Conservation (phyloP, 2,888 invertebrate genomes). For the Polymixis lichenea region DNA sequence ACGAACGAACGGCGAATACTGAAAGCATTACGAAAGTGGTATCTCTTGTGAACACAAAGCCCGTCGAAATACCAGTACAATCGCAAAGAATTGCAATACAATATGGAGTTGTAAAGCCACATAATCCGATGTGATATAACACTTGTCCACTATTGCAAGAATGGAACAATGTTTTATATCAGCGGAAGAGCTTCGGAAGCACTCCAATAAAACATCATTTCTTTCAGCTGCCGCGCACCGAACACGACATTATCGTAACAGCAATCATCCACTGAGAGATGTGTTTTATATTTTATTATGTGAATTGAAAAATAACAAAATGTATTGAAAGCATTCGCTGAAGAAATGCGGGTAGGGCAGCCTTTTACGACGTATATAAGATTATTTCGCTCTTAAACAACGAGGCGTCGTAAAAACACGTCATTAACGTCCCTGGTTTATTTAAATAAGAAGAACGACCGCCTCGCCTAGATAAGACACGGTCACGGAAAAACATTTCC, state of each 20-base stretch:
- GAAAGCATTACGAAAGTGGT: slow-evolving; percentile 62
- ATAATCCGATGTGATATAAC: slow-evolving; percentile 67
- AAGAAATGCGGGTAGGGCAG: slow-evolving; percentile 16
- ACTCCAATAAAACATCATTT: slow-evolving; percentile 75
- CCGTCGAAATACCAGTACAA: slow-evolving; percentile 58
- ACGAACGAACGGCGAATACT: slow-evolving; percentile 52
- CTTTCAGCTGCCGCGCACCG: slow-evolving; percentile 63
- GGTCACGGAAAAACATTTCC: slow-evolving; percentile 80
- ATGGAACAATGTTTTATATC: slow-evolving; percentile 72
- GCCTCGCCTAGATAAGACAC: slow-evolving; percentile 79
- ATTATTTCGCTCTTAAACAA: slow-evolving; percentile 52
- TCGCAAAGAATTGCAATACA: slow-evolving; percentile 66
- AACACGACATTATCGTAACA: slow-evolving; percentile 70
- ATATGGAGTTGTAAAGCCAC: slow-evolving; percentile 66
- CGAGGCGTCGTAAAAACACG: slow-evolving; percentile 64
- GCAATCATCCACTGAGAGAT: slow-evolving; percentile 64
- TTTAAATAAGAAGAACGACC: slow-evolving; percentile 73
- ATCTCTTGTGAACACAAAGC: slow-evolving; percentile 61
- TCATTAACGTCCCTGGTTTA: slow-evolving; percentile 72
- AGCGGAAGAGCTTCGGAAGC: slow-evolving; percentile 70
- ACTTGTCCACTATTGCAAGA: slow-evolving; percentile 68
- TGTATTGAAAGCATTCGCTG: slow-evolving; percentile 31
- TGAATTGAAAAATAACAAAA: slow-evolving; percentile 52
- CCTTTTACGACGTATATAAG: slow-evolving; percentile 35
- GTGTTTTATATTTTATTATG: slow-evolving; percentile 59